Percentiles rank a stretch among this genome's conserved stretches.
Evolutionary conservation across 1,140 invertebrate species (phyloP).

Genomic region (Sitophilus oryzae): DNA sequence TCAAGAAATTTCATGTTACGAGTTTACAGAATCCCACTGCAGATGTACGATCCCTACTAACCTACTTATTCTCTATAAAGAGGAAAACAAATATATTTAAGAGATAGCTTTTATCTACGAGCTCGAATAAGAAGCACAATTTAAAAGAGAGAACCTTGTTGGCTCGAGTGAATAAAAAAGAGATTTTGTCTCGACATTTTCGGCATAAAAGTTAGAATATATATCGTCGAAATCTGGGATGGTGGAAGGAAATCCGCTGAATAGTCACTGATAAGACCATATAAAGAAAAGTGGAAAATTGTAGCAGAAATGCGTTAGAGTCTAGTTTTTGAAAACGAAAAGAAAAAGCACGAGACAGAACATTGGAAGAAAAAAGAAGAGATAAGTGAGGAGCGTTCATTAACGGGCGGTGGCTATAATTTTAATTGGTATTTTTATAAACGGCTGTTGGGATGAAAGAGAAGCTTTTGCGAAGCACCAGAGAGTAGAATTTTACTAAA

Average conservation of each 20-base stretch:
- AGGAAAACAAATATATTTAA: too few species aligned
- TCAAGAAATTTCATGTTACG: too few species aligned
- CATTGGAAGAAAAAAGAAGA: too few species aligned
- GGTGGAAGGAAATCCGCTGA: slow-evolving; percentile 1
- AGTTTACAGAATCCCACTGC: too few species aligned
- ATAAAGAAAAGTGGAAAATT: slow-evolving; percentile 10
- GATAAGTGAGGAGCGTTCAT: too few species aligned
- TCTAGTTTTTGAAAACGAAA: slow-evolving; percentile 2
- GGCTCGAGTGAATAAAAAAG: slow-evolving; percentile 9
- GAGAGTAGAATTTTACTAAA: too few species aligned
- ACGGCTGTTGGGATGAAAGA: neutral
- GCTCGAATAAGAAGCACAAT: too few species aligned
- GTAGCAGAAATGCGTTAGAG: slow-evolving; percentile 3
- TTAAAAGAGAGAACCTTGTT: too few species aligned
- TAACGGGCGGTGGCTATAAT: neutral
- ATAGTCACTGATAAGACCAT: slow-evolving; percentile 6
- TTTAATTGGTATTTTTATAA: neutral
- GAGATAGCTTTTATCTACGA: too few species aligned
- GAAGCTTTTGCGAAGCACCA: neutral
- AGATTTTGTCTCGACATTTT: slow-evolving; percentile 1
- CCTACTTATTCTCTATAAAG: too few species aligned
- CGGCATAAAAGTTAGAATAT: slow-evolving; percentile 9
- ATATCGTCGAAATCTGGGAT: slow-evolving; percentile 7
- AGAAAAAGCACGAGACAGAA: too few species aligned
- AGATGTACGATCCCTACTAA: too few species aligned